A percentile compares a stretch with the other conserved stretches of the same genome.
Conservation (phyloP, 1,140 invertebrate species). For the Reticulitermes speratus region DNA sequence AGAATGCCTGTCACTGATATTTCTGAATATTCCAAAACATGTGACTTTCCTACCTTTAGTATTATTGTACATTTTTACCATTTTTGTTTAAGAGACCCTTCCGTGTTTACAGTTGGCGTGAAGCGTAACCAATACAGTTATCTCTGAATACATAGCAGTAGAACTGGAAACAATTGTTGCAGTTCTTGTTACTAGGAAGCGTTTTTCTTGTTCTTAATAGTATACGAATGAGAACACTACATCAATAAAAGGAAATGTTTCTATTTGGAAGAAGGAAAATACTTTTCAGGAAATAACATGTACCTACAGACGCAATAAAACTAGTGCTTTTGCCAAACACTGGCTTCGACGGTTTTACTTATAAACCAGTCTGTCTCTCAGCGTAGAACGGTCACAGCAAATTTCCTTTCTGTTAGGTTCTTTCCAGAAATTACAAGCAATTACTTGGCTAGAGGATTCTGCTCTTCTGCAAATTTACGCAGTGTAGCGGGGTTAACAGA, state of each 20-base stretch:
- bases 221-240: not conserved
- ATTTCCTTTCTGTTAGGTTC: too few species aligned
- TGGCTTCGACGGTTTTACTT: not conserved
- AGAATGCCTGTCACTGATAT: not conserved
- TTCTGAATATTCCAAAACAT: not conserved
- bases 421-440: too few species aligned
- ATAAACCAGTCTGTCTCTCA: too few species aligned
- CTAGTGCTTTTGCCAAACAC: not conserved
- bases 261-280: too few species aligned
- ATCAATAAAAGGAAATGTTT: too few species aligned
- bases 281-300: too few species aligned
- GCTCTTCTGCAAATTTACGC: too few species aligned
- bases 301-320: not conserved
- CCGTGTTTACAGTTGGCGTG: not conserved
- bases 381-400: too few species aligned
- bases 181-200: not conserved
- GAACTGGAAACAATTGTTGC: not conserved
- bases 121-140: not conserved
- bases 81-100: not conserved
- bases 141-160: not conserved
- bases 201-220: not conserved
- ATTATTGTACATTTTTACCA: not conserved
- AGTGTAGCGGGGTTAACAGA: too few species aligned
- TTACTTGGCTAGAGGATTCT: too few species aligned
- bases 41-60: not conserved